A percentile compares a stretch with the other conserved stretches of the same genome.
Conservation (phyloP, 2,888 invertebrate species). For the Pseudoips prasinana region DNA sequence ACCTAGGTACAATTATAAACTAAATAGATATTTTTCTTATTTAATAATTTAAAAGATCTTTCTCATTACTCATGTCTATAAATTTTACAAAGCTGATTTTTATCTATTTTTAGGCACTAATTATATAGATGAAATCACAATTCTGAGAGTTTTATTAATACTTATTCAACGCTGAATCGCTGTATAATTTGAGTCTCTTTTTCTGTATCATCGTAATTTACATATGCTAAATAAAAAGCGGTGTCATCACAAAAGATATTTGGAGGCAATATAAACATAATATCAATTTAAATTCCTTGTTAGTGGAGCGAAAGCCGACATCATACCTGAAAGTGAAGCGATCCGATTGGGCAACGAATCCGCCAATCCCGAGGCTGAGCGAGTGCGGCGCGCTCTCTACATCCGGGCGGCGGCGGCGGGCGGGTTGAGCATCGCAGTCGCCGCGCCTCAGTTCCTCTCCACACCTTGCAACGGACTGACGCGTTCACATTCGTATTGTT, state of each 20-base stretch:
- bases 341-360: constrained; percentile 49
- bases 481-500: constrained; percentile 56
- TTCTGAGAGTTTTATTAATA: constrained; percentile 65
- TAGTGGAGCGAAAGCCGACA: constrained; percentile 82
- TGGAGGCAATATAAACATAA: constrained; percentile 82
- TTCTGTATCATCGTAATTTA: constrained; percentile 79
- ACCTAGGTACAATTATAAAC: no score
- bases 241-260: constrained; percentile 82
- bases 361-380: constrained; percentile 51
- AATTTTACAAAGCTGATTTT: no score
- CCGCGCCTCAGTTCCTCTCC: constrained; percentile 74
- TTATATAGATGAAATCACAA: constrained; percentile 54
- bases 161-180: constrained; percentile 68
- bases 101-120: no score
- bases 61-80: no score
- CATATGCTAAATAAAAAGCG: constrained; percentile 82
- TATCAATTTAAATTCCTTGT: constrained; percentile 83
- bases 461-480: constrained; percentile 70
- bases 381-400: constrained; percentile 33
- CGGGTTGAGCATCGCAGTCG: constrained; percentile 45
- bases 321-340: constrained; percentile 68
- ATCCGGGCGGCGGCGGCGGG: constrained; percentile 44
- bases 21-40: no score
- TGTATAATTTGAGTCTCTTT: constrained; percentile 78
- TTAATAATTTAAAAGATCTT: no score